These are phyloP conservation scores for Lindbergichthys nudifrons DNA, from an alignment of 2,797 vertebrate genomes.

Conservation along the genomic window DNA sequence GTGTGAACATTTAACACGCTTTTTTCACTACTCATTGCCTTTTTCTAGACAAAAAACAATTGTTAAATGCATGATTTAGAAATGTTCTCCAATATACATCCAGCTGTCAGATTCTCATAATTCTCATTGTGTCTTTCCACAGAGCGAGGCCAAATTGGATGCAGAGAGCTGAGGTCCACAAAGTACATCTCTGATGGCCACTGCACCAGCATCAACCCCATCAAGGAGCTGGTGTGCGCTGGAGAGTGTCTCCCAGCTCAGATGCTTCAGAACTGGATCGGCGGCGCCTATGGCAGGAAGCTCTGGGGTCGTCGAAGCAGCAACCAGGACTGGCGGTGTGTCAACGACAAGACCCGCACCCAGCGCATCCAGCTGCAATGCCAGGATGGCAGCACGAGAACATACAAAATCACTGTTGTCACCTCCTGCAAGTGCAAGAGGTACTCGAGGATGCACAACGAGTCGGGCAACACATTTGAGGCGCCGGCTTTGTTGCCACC, in stretches of 20 bases:
- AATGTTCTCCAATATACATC: not conserved
- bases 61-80: not conserved
- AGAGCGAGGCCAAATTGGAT: conserved; percentile 92
- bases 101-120: not conserved
- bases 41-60: not conserved
- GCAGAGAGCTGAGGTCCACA: conserved; percentile 94
- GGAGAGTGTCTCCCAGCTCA: conserved; percentile 95
- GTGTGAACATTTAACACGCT: too few relatives aligned
- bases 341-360: conserved; percentile 95
- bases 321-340: conserved; percentile 93
- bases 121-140: conserved; percentile 23
- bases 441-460: conserved; percentile 95
- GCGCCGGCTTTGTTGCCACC: conserved; percentile 84
- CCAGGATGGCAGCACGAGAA: conserved; percentile 93
- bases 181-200: conserved; percentile 98
- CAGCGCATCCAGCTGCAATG: conserved; percentile 96
- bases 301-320: conserved; percentile 90
- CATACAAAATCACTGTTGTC: conserved; percentile 95
- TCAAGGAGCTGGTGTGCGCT: conserved; percentile 97
- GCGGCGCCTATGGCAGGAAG: conserved; percentile 89
- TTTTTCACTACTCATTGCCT: not conserved
- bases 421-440: conserved; percentile 96
- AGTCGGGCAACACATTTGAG: conserved; percentile 92
- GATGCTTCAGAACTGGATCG: conserved; percentile 97
- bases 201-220: conserved; percentile 95